Evolutionary conservation across 1,140 invertebrate genomes (phyloP).

Genomic region (Aporrectodea caliginosa): DNA sequence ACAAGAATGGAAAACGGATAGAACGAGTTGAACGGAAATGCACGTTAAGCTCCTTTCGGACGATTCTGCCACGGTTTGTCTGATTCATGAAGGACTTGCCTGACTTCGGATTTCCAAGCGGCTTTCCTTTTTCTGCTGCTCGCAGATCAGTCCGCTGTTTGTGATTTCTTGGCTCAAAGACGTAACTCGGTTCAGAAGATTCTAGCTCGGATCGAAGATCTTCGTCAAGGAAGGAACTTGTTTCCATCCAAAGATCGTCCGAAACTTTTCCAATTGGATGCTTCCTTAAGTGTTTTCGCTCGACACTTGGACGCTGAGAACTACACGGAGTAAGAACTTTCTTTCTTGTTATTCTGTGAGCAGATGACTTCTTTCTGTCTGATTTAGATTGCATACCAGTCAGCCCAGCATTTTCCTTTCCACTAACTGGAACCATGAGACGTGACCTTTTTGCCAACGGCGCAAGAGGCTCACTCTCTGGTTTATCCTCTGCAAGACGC

Average conservation of each 20-base stretch:
- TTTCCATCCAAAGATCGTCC: background rate
- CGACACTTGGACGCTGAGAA: background rate
- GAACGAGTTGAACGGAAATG: no score
- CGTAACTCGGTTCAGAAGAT: background rate
- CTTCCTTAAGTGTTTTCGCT: background rate
- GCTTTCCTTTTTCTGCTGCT: background rate
- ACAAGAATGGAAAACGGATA: background rate
- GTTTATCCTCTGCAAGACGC: no score
- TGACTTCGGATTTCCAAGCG: no score
- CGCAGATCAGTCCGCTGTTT: background rate
- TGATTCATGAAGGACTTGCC: no score
- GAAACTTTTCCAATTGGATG: background rate
- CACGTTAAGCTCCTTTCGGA: no score
- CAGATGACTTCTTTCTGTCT: background rate
- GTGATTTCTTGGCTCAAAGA: background rate
- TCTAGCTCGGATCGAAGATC: background rate
- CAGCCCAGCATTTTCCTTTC: background rate
- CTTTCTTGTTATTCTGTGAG: background rate
- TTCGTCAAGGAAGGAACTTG: background rate
- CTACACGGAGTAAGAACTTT: background rate
- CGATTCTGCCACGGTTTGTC: no score
- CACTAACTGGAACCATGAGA: background rate
- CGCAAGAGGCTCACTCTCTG: no score
- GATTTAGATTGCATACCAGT: background rate
- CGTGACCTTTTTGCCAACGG: background rate